Evolutionary conservation across 2,797 vertebrate species (phyloP).

Genomic region (Salarias fasciatus): DNA sequence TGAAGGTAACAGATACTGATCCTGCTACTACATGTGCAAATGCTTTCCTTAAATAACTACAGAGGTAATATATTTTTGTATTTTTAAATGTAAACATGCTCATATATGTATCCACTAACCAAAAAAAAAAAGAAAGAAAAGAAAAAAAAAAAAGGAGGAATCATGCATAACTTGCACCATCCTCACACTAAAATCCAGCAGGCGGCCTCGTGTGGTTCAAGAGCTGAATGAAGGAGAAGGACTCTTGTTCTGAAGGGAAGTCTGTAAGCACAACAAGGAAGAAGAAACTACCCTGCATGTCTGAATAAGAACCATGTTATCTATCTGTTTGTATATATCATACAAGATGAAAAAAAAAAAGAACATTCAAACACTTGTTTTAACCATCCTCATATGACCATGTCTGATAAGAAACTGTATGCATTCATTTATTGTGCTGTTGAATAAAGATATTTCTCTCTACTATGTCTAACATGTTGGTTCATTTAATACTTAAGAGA

Average conservation of each 20-base stretch:
- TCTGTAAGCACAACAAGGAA: slow-evolving; percentile 71
- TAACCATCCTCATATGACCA: slow-evolving; percentile 66
- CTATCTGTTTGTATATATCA: slow-evolving; percentile 63
- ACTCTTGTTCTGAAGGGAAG: slow-evolving; percentile 36
- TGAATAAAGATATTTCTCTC: slow-evolving; percentile 86
- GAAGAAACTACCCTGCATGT: slow-evolving; percentile 71
- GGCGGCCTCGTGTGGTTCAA: slow-evolving; percentile 63
- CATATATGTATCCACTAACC: slow-evolving; percentile 69
- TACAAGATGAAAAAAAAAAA: slow-evolving; percentile 11
- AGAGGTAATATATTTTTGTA: slow-evolving; percentile 87
- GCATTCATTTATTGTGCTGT: slow-evolving; percentile 86
- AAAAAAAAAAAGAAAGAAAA: slow-evolving; percentile 46
- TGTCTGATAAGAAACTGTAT: slow-evolving; percentile 74
- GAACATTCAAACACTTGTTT: slow-evolving; percentile 64
- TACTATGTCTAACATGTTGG: slow-evolving; percentile 12
- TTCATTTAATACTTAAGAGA: too few species aligned
- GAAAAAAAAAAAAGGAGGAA: slow-evolving; percentile 32
- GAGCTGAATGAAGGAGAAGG: slow-evolving; percentile 68
- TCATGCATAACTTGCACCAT: slow-evolving; percentile 41
- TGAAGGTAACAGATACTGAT: slow-evolving; percentile 78
- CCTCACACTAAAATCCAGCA: slow-evolving; percentile 55
- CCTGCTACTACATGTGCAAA: slow-evolving; percentile 77
- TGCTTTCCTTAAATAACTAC: slow-evolving; percentile 81
- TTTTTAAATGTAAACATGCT: slow-evolving; percentile 77
- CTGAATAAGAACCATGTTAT: slow-evolving; percentile 57